Percentiles rank a stretch among this genome's conserved stretches.
Conservation (phyloP, 2,888 invertebrate species). For the Dorcus parallelipipedus region DNA sequence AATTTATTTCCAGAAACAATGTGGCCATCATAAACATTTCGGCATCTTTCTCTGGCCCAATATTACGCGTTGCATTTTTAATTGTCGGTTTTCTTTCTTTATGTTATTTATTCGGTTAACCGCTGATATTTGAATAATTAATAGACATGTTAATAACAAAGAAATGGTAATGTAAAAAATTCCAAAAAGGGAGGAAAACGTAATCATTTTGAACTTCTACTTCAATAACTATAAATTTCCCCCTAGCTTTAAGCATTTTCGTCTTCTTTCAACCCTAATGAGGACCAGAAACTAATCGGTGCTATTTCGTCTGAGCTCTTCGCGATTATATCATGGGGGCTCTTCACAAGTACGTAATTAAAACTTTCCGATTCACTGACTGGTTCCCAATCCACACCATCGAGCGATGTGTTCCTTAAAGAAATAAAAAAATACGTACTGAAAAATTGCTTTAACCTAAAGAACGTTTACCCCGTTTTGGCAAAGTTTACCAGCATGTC, state of each 20-base stretch:
- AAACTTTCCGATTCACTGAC: slow-evolving; percentile 7
- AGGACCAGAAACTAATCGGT: slow-evolving; percentile 13
- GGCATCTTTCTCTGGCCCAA: too few relatives aligned
- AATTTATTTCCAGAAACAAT: too few relatives aligned
- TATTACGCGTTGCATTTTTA: too few relatives aligned
- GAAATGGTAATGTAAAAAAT: too few relatives aligned
- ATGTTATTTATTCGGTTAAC: too few relatives aligned
- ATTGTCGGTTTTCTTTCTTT: too few relatives aligned
- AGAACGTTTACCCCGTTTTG: slow-evolving; percentile 9
- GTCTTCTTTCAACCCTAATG: slow-evolving; percentile 11
- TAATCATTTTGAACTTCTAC: too few relatives aligned
- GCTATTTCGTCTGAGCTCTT: slow-evolving; percentile 10
- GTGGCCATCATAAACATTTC: too few relatives aligned
- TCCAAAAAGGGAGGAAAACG: too few relatives aligned
- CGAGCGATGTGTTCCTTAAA: slow-evolving; percentile 2
- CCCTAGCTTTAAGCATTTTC: slow-evolving; percentile 5
- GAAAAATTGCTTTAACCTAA: background rate
- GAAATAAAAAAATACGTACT: background rate
- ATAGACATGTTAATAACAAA: too few relatives aligned
- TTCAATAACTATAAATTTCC: too few relatives aligned
- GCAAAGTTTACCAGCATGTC: slow-evolving; percentile 10
- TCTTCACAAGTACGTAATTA: slow-evolving; percentile 12
- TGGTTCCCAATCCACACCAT: slow-evolving; percentile 8
- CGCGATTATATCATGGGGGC: slow-evolving; percentile 12
- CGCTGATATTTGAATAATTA: too few relatives aligned